phyloP scores from a whole-genome alignment of 2,113 vertebrate species.

The Saccopteryx bilineata region DNA sequence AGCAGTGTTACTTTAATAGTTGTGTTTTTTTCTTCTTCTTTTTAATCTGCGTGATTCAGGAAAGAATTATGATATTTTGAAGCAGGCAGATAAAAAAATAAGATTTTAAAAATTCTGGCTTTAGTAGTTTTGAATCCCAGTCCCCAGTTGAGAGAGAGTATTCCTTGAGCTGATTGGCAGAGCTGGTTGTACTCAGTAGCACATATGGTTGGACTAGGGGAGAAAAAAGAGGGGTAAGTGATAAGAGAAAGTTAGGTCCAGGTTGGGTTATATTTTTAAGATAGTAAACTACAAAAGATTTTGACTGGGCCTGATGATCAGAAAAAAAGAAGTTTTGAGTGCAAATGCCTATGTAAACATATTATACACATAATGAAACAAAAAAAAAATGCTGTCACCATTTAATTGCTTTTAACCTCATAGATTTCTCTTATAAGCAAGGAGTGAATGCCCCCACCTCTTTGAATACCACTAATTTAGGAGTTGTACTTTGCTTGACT shows the following conservation, averaged over 20 bases:
- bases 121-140: constrained; percentile 55
- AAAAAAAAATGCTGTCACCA: neutral
- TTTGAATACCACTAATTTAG: neutral
- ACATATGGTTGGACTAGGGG: neutral
- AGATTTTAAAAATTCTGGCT: constrained; percentile 13
- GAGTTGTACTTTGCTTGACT: neutral
- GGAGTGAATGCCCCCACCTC: neutral
- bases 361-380: neutral
- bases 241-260: neutral
- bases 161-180: neutral
- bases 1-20: constrained; percentile 46
- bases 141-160: neutral
- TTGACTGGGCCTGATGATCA: neutral
- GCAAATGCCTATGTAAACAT: neutral
- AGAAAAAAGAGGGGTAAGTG: neutral
- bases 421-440: neutral
- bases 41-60: constrained; percentile 46
- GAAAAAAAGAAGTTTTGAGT: neutral
- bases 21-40: constrained; percentile 36
- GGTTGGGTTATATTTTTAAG: constrained; percentile 11
- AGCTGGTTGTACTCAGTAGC: neutral
- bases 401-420: neutral
- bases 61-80: constrained; percentile 57
- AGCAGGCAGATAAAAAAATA: constrained; percentile 42
- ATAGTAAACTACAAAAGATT: neutral